A percentile compares a stretch with the other conserved stretches of the same genome.
phyloP scores from a whole-genome alignment of 2,888 invertebrate species.

The Temnothorax rugatulus region DNA sequence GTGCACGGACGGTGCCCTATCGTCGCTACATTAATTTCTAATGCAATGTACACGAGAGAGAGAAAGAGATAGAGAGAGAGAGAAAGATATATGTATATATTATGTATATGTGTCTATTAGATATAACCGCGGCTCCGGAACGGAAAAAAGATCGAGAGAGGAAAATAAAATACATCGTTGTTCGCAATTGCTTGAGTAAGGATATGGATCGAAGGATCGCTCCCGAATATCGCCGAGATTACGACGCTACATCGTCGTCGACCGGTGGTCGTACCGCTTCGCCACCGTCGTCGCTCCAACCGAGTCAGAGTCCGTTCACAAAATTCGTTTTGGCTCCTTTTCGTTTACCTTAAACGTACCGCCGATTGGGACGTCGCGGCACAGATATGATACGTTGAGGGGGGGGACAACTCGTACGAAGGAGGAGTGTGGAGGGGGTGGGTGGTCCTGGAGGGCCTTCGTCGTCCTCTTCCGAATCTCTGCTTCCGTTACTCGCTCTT shows the following conservation, averaged over 20 bases:
- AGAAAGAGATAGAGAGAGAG: conserved; percentile 29
- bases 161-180: conserved; percentile 84
- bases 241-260: conserved; percentile 46
- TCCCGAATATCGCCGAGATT: conserved; percentile 60
- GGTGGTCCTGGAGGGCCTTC: conserved; percentile 69
- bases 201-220: conserved; percentile 84
- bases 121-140: conserved; percentile 74
- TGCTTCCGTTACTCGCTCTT: conserved; percentile 21
- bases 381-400: conserved; percentile 73
- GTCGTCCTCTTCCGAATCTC: conserved; percentile 63
- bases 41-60: conserved; percentile 82
- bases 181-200: conserved; percentile 85
- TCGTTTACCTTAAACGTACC: conserved; percentile 57
- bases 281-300: conserved; percentile 9
- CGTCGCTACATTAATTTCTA: conserved; percentile 63
- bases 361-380: conserved; percentile 65
- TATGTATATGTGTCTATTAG: conserved; percentile 67
- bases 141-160: conserved; percentile 64
- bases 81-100: conserved; percentile 55
- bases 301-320: conserved; percentile 30
- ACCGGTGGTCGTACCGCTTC: conserved; percentile 16
- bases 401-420: conserved; percentile 63
- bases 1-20: conserved; percentile 6
- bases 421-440: conserved; percentile 67
- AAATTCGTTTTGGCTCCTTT: conserved; percentile 28